These are phyloP conservation scores for Panagrolaimus sp. DNA, from an alignment of 1,140 invertebrate species.

Conservation along the genomic window DNA sequence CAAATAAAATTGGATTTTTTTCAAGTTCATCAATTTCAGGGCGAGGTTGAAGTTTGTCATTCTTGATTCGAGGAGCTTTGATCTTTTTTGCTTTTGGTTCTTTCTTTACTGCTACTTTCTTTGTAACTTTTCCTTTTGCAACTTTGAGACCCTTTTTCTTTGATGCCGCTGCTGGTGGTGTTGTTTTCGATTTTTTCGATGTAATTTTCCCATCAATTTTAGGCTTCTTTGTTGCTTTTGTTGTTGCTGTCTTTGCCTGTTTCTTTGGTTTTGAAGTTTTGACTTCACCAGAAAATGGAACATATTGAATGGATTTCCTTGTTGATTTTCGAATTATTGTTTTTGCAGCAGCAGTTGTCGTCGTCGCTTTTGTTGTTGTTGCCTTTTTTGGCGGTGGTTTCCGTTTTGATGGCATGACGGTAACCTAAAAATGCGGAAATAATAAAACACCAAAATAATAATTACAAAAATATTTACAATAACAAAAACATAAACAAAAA, in stretches of 20 bases:
- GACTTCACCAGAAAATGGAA: not conserved
- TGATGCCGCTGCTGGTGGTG: not conserved
- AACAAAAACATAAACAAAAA: no score
- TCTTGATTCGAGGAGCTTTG: not conserved
- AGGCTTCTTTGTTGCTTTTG: not conserved
- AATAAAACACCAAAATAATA: no score
- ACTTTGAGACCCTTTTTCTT: not conserved
- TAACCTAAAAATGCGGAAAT: no score
- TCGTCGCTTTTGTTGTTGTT: no score
- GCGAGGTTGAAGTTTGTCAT: not conserved
- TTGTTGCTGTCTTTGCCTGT: not conserved
- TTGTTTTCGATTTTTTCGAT: not conserved
- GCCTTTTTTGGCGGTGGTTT: no score
- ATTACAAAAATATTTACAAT: no score
- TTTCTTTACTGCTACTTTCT: not conserved
- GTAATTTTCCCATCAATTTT: not conserved
- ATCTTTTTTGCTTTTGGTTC: not conserved
- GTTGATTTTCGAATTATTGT: not conserved
- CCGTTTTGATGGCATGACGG: no score
- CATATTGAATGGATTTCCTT: not conserved
- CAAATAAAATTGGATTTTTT: not conserved
- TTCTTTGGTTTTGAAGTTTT: not conserved
- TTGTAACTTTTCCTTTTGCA: slow-evolving; percentile 5
- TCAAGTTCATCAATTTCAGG: not conserved
- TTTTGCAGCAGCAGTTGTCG: no score